phyloP scores from a whole-genome alignment of 2,888 invertebrate species.

The Eudemis profundana region DNA sequence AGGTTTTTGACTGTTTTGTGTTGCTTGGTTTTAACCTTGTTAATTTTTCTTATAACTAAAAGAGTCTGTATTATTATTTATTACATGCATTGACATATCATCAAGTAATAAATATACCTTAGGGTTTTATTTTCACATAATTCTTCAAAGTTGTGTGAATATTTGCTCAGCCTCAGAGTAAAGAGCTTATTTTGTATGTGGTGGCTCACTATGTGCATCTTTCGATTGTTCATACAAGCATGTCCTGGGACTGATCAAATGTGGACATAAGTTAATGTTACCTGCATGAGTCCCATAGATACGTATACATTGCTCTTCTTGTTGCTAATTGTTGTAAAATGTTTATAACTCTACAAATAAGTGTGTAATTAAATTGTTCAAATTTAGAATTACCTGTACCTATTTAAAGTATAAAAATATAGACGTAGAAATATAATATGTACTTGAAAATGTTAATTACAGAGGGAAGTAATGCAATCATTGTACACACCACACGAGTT shows the following conservation, averaged over 20 bases:
- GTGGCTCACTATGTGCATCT: neutral
- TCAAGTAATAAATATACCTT: constrained; percentile 52
- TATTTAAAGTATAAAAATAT: constrained; percentile 65
- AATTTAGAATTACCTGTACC: constrained; percentile 65
- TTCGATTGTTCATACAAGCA: neutral
- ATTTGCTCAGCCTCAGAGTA: constrained; percentile 9
- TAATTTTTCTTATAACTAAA: constrained; percentile 6
- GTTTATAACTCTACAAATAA: constrained; percentile 72
- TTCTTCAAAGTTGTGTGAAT: constrained; percentile 18
- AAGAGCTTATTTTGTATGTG: neutral
- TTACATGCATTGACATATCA: constrained; percentile 79
- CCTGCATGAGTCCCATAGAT: constrained; percentile 32
- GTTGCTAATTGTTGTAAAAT: constrained; percentile 79
- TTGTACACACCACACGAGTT: constrained; percentile 46
- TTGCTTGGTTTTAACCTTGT: constrained; percentile 18
- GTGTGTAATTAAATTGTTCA: constrained; percentile 69
- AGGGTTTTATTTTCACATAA: constrained; percentile 43
- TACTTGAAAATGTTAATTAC: constrained; percentile 60
- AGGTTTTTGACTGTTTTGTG: neutral
- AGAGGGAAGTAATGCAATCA: constrained; percentile 75
- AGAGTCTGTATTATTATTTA: constrained; percentile 60
- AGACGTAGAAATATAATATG: constrained; percentile 57
- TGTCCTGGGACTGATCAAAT: constrained; percentile 4
- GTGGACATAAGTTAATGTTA: constrained; percentile 12
- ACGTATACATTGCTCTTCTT: constrained; percentile 52